Base-by-base conservation (phyloP, 1,140 invertebrate genomes). In the Zophobas atratus region DNA sequence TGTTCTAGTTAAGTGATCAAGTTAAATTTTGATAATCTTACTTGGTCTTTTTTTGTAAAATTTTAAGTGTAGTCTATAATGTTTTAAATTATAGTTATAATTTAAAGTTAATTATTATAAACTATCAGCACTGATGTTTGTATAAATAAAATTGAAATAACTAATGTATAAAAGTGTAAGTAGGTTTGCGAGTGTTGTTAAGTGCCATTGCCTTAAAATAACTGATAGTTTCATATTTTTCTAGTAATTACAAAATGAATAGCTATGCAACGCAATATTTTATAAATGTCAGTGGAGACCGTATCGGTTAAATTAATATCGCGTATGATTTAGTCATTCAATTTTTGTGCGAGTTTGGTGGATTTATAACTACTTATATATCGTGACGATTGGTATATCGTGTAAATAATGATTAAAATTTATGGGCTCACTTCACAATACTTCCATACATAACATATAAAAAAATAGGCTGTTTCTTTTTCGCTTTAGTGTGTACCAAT, bases 131-230 rank as follows among this genome's bases (percentile, higher is more conserved):
- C 60, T 48, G 70, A 55, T 72, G 55, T 57, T 70, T 43, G 73
- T 75, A 70, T 60, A 70, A 79, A 20, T 20, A 20, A 67, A 56
- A 73, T 41, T 55, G 34, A 76, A 77, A 20, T 72, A 71, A 72
- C 70, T 71, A 56, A 70, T 79, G 70, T 75, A 80, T 78, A 80
- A 78, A 75, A 43, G 8, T 80, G 70, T 78, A 78, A 76, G 76
- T 79, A 79, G 63, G 71, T 78, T 74, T 72, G 57, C 55, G 70
- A 77, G 53, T 77, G 70, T 41, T 77, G 70, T 70, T 80, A 70
- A 79, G 83, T 84, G 83, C 83, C 83, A 84, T 84, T 81, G 77
- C 80, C 79, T 75, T 79, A 79, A 82, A 79, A 76, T 82, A 80
- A 60, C 67, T 77, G 55, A 81, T 75, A 82, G 76, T 83, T 84